A percentile compares a stretch with the other conserved stretches of the same genome.
Conservation (phyloP, 2,888 invertebrate genomes). For the Orchesella flavescens region DNA sequence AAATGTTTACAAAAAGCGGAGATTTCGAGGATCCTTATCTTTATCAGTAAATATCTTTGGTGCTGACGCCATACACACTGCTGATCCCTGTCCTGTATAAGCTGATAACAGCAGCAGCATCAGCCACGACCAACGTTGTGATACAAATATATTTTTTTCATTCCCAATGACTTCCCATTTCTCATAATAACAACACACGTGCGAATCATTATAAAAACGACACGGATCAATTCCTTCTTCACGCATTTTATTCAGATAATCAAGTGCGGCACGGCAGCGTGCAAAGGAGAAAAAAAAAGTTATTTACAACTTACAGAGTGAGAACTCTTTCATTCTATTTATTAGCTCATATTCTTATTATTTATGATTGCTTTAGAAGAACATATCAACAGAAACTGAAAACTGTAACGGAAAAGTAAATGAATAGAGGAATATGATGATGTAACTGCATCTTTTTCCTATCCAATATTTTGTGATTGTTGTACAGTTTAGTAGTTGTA, state of each 20-base stretch:
- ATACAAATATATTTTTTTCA: too few species aligned
- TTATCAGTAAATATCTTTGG: too few species aligned
- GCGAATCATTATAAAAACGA: constrained; percentile 1
- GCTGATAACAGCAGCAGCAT: too few species aligned
- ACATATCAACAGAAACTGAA: not conserved
- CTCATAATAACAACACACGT: not conserved
- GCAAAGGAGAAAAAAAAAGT: not conserved
- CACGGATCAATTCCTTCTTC: not conserved
- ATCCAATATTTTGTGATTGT: not conserved
- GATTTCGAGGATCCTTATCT: too few species aligned
- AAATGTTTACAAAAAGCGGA: too few species aligned
- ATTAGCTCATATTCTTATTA: not conserved
- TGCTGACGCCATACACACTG: too few species aligned
- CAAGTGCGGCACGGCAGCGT: not conserved
- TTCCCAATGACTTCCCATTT: too few species aligned
- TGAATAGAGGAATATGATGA: not conserved
- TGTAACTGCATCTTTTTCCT: constrained; percentile 2
- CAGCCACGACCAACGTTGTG: too few species aligned
- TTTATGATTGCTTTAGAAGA: not conserved
- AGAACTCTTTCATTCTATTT: not conserved
- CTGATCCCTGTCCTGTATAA: too few species aligned
- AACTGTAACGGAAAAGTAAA: not conserved
- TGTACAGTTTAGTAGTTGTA: too few species aligned
- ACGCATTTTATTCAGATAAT: constrained; percentile 11
- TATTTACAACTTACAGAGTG: not conserved